These are phyloP conservation scores for Rhyacichthys aspro DNA, from an alignment of 2,797 vertebrate species.

Conservation along the genomic window DNA sequence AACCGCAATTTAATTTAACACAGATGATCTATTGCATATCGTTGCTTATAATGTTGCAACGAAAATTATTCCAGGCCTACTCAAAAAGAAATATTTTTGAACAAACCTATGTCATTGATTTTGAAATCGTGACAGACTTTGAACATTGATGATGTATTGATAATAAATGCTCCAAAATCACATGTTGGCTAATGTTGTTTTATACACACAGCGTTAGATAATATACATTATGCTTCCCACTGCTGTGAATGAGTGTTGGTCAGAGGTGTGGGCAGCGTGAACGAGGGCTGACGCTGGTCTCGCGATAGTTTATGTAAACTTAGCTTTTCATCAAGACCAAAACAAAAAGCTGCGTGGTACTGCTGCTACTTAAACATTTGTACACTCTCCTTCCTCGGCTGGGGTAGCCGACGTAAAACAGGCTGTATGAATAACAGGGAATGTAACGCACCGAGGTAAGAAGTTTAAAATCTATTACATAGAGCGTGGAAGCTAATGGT, in stretches of 20 bases:
- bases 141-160: no score
- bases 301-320: conserved; percentile 1
- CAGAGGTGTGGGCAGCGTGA: no score
- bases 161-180: no score
- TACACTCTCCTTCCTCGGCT: not conserved
- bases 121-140: not conserved
- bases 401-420: no score
- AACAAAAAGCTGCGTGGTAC: conserved; percentile 34
- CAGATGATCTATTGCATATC: not conserved
- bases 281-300: not conserved
- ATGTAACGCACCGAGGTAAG: conserved; percentile 53
- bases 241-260: no score
- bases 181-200: no score
- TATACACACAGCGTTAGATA: no score
- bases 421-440: not conserved
- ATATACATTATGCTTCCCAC: no score
- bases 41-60: no score
- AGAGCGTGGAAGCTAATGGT: not conserved
- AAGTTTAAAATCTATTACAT: not conserved
- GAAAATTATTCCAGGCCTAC: no score
- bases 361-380: not conserved
- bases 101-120: not conserved
- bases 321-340: conserved; percentile 16
- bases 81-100: not conserved
- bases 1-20: not conserved